Evolutionary conservation across 2,888 invertebrate genomes (phyloP), one percentile per base, ranked within the genome.

Genomic region (Timema cristinae): DNA sequence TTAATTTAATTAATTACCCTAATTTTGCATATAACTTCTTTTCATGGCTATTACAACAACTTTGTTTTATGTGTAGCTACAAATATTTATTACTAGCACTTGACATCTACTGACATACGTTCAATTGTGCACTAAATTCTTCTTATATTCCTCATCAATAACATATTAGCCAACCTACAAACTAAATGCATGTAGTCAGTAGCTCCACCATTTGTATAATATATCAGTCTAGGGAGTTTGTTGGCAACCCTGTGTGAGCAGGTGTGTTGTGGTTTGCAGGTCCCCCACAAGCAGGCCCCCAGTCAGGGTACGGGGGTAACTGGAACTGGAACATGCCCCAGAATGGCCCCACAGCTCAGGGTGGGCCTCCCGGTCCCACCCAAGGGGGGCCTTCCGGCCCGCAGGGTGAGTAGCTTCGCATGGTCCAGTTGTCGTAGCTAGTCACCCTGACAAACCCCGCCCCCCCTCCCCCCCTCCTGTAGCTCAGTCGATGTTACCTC

Each of bases 301-400:
- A 81, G 75, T 79, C 79, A 75, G 81, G 81, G 73, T 82, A 82
- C 73, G 81, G 81, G 72, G 81, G 79, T 72, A 82, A 80, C 74
- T 82, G 82, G 82, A 82, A 82, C 82, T 94, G 94, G 94, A 93
- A 92, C 83, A 91, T 94, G 91, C 91, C 93, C 82, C 94, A 93
- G 82, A 93, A 92, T 83, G 92, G 92, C 81, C 90, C 90, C 81
- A 72, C 74, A 48, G 73, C 82, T 80, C 77, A 78, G 69, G 80
- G 79, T 66, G 79, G 79, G 69, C 79, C 79, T 73, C 77, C 77
- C 15, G 79, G 78, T 49, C 76, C 74, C 48, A 67, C 75, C 49
- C 75, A 77, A 74, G 78, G 78, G 52, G 78, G 78, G 56, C 82
- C 92, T 76, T 89, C 90, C 81, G 91, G 90, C 81, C 86, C 86